Conservation (phyloP, 2,797 vertebrate genomes). For the Acrossocheilus fasciatus region DNA sequence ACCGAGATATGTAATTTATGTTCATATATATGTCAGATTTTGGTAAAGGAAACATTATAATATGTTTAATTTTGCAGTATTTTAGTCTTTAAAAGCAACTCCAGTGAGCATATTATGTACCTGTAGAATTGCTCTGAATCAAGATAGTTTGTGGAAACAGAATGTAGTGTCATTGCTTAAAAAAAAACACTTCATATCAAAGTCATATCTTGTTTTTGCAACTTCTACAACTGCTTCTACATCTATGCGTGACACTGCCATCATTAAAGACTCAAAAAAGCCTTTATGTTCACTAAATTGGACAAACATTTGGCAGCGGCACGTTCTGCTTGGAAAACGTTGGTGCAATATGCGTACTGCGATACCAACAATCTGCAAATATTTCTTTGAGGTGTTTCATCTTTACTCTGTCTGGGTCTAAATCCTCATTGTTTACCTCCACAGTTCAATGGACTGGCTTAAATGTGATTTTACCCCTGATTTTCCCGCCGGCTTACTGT, state of each 20-base stretch:
- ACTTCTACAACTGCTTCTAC: neutral
- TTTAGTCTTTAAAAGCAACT: neutral
- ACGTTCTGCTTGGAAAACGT: neutral
- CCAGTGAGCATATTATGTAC: neutral
- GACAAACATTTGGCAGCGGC: neutral
- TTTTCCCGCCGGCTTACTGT: constrained; percentile 12
- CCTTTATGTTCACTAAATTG: neutral
- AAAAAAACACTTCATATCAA: neutral
- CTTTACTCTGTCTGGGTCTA: constrained; percentile 32
- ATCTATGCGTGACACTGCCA: neutral
- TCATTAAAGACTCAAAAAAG: neutral
- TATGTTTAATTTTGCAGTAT: neutral
- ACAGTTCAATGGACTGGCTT: constrained; percentile 39
- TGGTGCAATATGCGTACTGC: neutral
- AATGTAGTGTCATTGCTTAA: neutral
- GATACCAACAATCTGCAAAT: constrained; percentile 24
- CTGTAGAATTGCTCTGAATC: neutral
- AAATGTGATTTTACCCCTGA: constrained; percentile 29
- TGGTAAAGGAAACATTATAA: neutral
- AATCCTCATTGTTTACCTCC: constrained; percentile 34
- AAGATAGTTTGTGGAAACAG: neutral
- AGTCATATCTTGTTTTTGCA: neutral
- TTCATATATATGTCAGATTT: neutral
- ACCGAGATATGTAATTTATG: too few species aligned
- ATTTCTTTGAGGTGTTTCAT: constrained; percentile 31